phyloP scores from a whole-genome alignment of 2,113 vertebrate genomes.

The Centropristis striata region DNA sequence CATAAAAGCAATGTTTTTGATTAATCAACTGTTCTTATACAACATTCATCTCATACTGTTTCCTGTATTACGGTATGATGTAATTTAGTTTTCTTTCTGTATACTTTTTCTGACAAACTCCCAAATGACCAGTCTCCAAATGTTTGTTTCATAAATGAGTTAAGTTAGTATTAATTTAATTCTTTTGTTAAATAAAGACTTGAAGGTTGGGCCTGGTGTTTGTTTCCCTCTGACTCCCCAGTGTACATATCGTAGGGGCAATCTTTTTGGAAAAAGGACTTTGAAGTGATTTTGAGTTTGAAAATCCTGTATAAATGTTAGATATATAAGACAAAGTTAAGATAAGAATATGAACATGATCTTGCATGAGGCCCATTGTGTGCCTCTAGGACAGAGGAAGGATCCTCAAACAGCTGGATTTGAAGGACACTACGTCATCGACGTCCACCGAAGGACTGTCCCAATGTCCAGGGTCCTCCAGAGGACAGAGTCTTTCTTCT shows the following conservation, averaged over 20 bases:
- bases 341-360: no score
- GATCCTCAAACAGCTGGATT: no score
- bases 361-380: no score
- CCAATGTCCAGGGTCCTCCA: no score
- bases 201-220: neutral
- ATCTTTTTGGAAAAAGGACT: neutral
- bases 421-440: no score
- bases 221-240: neutral
- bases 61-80: slow-evolving; percentile 44
- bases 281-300: no score
- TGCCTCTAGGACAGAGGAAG: no score
- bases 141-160: slow-evolving; percentile 54
- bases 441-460: no score
- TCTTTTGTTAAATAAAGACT: slow-evolving; percentile 62
- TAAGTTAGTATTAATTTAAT: slow-evolving; percentile 68
- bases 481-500: no score
- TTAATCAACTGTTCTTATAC: slow-evolving; percentile 42
- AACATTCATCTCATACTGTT: slow-evolving; percentile 65
- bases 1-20: slow-evolving; percentile 39
- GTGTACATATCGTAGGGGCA: neutral
- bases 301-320: no score
- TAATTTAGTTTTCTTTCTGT: slow-evolving; percentile 37
- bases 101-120: slow-evolving; percentile 51
- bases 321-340: no score
- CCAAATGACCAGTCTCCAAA: slow-evolving; percentile 44